phyloP scores from a whole-genome alignment of 2,888 invertebrate genomes.

The Acanthopleura granulata region DNA sequence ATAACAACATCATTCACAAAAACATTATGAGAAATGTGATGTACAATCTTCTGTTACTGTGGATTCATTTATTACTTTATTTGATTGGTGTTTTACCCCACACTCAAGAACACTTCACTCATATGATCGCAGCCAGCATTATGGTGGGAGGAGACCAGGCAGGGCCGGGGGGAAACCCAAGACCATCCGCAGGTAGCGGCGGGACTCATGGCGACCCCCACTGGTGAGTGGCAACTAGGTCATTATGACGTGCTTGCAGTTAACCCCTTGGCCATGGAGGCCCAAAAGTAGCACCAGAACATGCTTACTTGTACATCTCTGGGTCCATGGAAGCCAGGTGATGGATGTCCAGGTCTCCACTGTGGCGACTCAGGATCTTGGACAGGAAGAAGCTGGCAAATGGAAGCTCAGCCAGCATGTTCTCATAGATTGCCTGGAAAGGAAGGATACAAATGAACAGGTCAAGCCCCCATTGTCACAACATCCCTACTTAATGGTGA shows the following conservation, averaged over 20 bases:
- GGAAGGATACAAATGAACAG: not conserved
- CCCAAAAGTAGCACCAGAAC: no score
- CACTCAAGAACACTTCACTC: no score
- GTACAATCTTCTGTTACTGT: no score
- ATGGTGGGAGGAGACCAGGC: no score
- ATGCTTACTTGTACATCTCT: conserved; percentile 79
- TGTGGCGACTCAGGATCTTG: conserved; percentile 77
- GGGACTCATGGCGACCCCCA: not conserved
- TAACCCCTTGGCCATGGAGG: no score
- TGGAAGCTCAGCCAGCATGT: conserved; percentile 92
- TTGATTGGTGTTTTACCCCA: no score
- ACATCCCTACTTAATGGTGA: no score
- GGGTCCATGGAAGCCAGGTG: conserved; percentile 94
- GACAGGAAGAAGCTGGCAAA: conserved; percentile 96
- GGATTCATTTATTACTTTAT: no score
- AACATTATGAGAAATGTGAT: not conserved
- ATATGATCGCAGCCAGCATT: no score
- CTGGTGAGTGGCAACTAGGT: no score
- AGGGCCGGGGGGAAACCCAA: no score
- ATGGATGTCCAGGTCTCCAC: conserved; percentile 87
- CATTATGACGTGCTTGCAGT: no score
- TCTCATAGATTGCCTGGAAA: conserved; percentile 89
- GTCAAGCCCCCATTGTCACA: not conserved
- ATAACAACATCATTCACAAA: not conserved
- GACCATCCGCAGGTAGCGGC: not conserved